phyloP scores from a whole-genome alignment of 2,888 invertebrate genomes.

The Pterostichus madidus region DNA sequence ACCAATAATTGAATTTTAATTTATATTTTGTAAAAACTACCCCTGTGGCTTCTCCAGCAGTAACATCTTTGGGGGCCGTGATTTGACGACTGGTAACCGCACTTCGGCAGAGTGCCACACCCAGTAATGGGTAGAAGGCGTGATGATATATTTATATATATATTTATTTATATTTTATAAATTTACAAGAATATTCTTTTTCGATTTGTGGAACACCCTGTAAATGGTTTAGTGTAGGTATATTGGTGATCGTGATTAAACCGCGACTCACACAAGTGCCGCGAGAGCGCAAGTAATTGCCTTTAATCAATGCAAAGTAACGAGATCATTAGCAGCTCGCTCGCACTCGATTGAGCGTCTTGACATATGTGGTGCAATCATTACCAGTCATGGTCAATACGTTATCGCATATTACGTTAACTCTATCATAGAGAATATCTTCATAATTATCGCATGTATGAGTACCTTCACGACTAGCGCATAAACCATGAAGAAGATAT shows the following conservation, averaged over 20 bases:
- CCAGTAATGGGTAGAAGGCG: no score
- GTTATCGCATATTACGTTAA: constrained; percentile 54
- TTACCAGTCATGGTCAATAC: constrained; percentile 50
- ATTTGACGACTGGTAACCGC: no score
- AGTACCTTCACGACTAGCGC: constrained; percentile 7
- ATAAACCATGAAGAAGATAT: constrained; percentile 1
- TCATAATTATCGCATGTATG: constrained; percentile 42
- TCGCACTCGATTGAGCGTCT: constrained; percentile 51
- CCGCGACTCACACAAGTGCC: constrained; percentile 29
- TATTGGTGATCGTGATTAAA: constrained; percentile 35
- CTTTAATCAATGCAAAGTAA: constrained; percentile 63
- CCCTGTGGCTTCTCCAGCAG: no score
- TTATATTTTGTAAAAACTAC: no score
- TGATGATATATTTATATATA: no score
- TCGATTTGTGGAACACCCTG: constrained; percentile 10
- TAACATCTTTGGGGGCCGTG: no score
- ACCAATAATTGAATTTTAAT: no score
- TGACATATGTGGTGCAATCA: constrained; percentile 61
- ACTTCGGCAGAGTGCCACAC: no score
- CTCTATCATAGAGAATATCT: constrained; percentile 38
- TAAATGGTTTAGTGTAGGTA: neutral
- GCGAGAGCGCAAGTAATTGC: constrained; percentile 48
- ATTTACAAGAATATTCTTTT: no score
- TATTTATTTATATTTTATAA: no score
- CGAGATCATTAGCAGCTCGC: constrained; percentile 61